phyloP scores from a whole-genome alignment of 2,888 invertebrate genomes.

The Lysandra bellargus region DNA sequence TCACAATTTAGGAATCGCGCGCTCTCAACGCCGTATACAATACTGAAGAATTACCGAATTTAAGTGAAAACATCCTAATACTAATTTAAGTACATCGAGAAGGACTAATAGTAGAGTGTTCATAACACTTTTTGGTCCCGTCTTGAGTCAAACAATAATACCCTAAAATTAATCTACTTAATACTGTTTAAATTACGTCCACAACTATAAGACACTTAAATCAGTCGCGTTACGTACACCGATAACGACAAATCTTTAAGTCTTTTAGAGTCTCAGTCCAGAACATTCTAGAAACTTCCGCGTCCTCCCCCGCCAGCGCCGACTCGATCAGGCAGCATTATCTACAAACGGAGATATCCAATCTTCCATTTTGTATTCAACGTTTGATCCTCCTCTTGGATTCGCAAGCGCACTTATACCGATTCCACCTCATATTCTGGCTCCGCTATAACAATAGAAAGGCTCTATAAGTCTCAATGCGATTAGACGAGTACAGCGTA shows the following conservation, averaged over 20 bases:
- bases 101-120: conserved; percentile 43
- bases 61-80: conserved; percentile 43
- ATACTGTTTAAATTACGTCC: conserved; percentile 66
- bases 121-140: conserved; percentile 76
- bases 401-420: conserved; percentile 70
- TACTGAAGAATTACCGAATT: conserved; percentile 54
- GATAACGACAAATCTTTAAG: background rate
- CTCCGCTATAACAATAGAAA: conserved; percentile 68
- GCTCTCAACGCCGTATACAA: conserved; percentile 55
- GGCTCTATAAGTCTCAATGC: conserved; percentile 35
- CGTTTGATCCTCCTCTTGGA: conserved; percentile 46
- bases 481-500: background rate
- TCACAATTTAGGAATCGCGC: conserved; percentile 78
- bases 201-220: conserved; percentile 55
- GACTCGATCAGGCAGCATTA: background rate
- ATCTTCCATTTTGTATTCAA: conserved; percentile 33
- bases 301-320: background rate
- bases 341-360: background rate
- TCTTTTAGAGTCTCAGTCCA: conserved; percentile 16
- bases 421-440: conserved; percentile 74
- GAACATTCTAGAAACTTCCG: conserved; percentile 9
- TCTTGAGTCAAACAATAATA: conserved; percentile 56
- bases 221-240: conserved; percentile 51
- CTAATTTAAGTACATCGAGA: conserved; percentile 35
- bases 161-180: conserved; percentile 66